Base-by-base conservation (phyloP, 2,113 vertebrate species). In the Corynorhinus townsendii region DNA sequence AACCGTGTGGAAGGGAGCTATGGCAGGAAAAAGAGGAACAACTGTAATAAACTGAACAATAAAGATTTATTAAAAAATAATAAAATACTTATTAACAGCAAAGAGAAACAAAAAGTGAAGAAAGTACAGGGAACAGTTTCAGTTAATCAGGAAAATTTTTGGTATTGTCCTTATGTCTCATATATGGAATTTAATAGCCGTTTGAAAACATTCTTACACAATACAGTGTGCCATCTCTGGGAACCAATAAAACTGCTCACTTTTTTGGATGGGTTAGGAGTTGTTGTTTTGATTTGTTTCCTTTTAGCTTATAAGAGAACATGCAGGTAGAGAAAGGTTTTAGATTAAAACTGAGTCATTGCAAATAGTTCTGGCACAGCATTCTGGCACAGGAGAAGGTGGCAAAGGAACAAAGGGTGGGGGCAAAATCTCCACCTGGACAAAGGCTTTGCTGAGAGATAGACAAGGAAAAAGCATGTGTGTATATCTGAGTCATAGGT, bases 341-440 rank as follows among this genome's bases (percentile, higher is more conserved):
- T 89, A 87, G 64, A 79, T 93, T 88, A 79, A 83, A 81, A 72
- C 40, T 85, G 59, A 94, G 59, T 89, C 75, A 90, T 47, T 69
- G 54, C 81, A 91, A 85, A 62, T 24, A 92, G n/a, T 59, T 64
- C 62, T 92, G 52, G 26, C 35, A 64, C 38, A 93, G 15, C n/a
- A 77, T 68, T 88, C 52, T 82, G 4, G 45, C 17, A 76, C 28
- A 49, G 75, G 52, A 77, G 89, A 90, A 79, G 28, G 6, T 66
- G 43, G 8, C 54, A 71, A 40, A 24, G 20, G 22, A 71, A 33
- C n/a, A 89, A 66, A 11, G 16, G 19, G 19, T n/a, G 30, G 35
- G 28, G 5, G 28, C 26, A 92, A 95, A 93, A 87, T 33, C 14
- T 77, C 26, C 54, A 11, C 9, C 20, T 84, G 22, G 26, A 22